Base-by-base conservation (phyloP, 1,140 invertebrate species). In the Xylocopa sonorina region DNA sequence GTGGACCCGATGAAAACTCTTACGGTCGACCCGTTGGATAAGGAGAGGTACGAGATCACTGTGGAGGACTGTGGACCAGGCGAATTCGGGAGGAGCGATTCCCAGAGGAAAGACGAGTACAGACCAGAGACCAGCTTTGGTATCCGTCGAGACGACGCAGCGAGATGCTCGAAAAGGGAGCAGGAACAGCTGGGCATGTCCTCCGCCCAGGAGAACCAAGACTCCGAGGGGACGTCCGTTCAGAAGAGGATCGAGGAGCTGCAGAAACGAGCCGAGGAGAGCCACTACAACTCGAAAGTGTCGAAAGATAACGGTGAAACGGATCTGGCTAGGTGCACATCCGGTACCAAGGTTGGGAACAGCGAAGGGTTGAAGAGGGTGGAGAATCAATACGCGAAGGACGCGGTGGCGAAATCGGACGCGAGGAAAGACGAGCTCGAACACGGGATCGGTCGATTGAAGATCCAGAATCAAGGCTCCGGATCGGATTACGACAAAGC, bases 401-500 rank as follows among this genome's bases (percentile, higher is more conserved):
- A 90, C 3, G 63, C 62, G 5, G n/a, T 29, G 18, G 34, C 60
- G 57, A 88, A 91, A 89, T 80, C 67, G 27, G 88, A 92, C 60
- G 82, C 73, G 18, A 87, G 87, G 64, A 91, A 91, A 68, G 89
- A 91, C 53, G 91, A 92, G 51, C 77, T 92, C 18, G 90, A 93
- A 38, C 90, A 91, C 3, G 88, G 91, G n/a, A 92, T 93, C 64
- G 77, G 87, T 32, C 88, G 90, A 81, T 69, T 91, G 29, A 94
- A 94, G 84, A 94, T 94, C 83, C 92, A 93, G 64, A 93, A 93
- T 80, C 92, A 94, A 58, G 94, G 94, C 16, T 94, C 94, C 7
- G 94, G 92, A n/a, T 94, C 93, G 87, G 95, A 96, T 93, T 96
- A 96, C 85, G 95, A 96, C 86, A 96, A 96, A 90, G 93, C 95